These are phyloP conservation scores for Sminthurides bifidus DNA, from an alignment of 1,140 invertebrate genomes.

Conservation along the genomic window DNA sequence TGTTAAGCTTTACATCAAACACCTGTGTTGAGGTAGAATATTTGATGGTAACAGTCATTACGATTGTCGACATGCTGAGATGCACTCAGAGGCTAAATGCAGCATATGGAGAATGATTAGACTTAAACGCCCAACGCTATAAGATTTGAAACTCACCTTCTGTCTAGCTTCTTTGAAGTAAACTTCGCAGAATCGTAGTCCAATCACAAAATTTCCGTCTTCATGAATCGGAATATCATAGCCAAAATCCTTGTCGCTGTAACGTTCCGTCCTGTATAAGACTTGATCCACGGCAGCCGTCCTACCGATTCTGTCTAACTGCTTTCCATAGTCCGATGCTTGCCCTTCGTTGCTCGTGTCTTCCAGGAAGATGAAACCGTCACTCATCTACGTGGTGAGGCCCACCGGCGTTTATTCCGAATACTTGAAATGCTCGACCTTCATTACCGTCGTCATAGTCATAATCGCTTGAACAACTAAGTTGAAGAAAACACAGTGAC, in stretches of 20 bases:
- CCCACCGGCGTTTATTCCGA: conserved; percentile 24
- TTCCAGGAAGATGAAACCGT: conserved; percentile 37
- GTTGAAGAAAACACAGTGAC: too few species aligned
- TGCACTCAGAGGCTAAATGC: too few species aligned
- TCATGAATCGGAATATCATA: conserved; percentile 71
- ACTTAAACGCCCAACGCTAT: too few species aligned
- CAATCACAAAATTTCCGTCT: conserved; percentile 77
- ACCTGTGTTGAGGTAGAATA: conserved; percentile 42
- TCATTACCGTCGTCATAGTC: too few species aligned
- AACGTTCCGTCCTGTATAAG: conserved; percentile 78
- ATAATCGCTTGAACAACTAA: too few species aligned
- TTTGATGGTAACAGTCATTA: neutral
- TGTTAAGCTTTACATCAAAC: conserved; percentile 86
- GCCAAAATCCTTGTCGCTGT: conserved; percentile 76
- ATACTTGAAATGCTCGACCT: too few species aligned
- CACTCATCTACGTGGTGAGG: conserved; percentile 49
- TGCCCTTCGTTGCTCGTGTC: conserved; percentile 53
- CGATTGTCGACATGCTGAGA: too few species aligned
- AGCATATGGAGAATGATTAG: too few species aligned
- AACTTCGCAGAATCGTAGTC: conserved; percentile 83
- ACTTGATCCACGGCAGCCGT: conserved; percentile 65
- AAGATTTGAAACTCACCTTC: conserved; percentile 65
- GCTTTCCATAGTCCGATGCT: conserved; percentile 69
- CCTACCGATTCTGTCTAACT: conserved; percentile 61
- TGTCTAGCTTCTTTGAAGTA: conserved; percentile 77